Percentiles rank a stretch among this genome's conserved stretches.
Evolutionary conservation across 2,888 invertebrate genomes (phyloP).

Genomic region (Heliconius cydno): DNA sequence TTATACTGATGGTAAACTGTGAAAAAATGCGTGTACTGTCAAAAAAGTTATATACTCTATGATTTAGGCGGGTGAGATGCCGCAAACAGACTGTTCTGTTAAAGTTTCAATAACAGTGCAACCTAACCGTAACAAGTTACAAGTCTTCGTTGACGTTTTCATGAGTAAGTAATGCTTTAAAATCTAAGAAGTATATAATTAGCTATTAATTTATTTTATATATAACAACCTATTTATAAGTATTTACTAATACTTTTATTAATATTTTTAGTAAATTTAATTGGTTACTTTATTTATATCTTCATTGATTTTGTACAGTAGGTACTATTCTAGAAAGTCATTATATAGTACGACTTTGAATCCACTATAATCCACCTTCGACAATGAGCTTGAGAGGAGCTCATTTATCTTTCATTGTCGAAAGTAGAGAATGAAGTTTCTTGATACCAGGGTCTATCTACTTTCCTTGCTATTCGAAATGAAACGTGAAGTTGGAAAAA

Average conservation of each 20-base stretch:
- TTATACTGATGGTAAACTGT: conserved; percentile 31
- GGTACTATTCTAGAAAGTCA: too few species aligned
- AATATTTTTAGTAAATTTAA: background rate
- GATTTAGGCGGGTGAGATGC: conserved; percentile 76
- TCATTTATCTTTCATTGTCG: too few species aligned
- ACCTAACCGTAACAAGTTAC: conserved; percentile 72
- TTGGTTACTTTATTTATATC: background rate
- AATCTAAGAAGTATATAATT: background rate
- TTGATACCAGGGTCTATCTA: too few species aligned
- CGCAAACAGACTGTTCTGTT: conserved; percentile 78
- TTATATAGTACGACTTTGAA: too few species aligned
- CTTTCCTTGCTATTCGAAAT: too few species aligned
- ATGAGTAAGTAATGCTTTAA: conserved; percentile 71
- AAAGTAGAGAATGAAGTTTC: too few species aligned
- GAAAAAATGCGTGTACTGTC: conserved; percentile 51
- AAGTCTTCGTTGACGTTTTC: conserved; percentile 81
- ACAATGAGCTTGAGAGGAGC: too few species aligned
- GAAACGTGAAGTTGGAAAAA: too few species aligned
- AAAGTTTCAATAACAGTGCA: conserved; percentile 79
- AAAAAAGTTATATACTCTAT: conserved; percentile 55
- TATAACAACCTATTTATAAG: background rate
- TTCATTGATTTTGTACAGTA: too few species aligned
- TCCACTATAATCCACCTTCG: too few species aligned
- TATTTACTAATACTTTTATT: background rate
- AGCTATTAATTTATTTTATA: background rate